Conservation (phyloP, 2,888 invertebrate species). For the Drosophila peninsularis region DNA sequence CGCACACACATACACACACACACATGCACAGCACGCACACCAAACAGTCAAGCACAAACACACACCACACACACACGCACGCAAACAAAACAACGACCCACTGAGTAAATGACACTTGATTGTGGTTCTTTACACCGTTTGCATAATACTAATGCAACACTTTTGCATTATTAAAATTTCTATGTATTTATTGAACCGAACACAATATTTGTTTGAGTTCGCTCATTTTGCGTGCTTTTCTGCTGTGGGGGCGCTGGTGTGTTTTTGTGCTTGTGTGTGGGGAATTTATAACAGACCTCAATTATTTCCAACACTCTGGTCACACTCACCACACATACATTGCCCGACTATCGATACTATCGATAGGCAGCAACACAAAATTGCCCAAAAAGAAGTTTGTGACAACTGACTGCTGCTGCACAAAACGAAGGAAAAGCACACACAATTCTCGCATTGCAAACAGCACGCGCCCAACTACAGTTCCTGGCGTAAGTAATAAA, state of each 20-base stretch:
- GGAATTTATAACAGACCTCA: constrained; percentile 19
- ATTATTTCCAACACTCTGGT: constrained; percentile 24
- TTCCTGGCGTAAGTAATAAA: neutral
- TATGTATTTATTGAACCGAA: constrained; percentile 40
- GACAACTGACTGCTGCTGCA: constrained; percentile 8
- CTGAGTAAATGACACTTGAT: constrained; percentile 35
- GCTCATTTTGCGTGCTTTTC: constrained; percentile 54
- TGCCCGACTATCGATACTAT: constrained; percentile 32
- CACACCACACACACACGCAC: constrained; percentile 10
- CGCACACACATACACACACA: constrained; percentile 17
- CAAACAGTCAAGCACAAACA: constrained; percentile 19
- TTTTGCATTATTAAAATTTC: constrained; percentile 46
- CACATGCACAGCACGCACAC: constrained; percentile 12
- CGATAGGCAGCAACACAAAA: constrained; percentile 12
- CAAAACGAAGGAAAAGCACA: constrained; percentile 15
- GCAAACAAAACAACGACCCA: constrained; percentile 30
- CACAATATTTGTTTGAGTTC: constrained; percentile 51
- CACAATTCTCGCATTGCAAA: constrained; percentile 4
- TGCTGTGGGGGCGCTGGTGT: constrained; percentile 31
- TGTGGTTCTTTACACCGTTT: constrained; percentile 41
- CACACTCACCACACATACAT: constrained; percentile 21
- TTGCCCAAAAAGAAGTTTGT: constrained; percentile 1
- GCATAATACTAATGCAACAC: constrained; percentile 36
- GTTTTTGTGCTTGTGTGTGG: constrained; percentile 44
- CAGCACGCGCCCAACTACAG: constrained; percentile 18